These are phyloP conservation scores for Nebria ingens DNA, from an alignment of 1,140 invertebrate species.

Conservation along the genomic window DNA sequence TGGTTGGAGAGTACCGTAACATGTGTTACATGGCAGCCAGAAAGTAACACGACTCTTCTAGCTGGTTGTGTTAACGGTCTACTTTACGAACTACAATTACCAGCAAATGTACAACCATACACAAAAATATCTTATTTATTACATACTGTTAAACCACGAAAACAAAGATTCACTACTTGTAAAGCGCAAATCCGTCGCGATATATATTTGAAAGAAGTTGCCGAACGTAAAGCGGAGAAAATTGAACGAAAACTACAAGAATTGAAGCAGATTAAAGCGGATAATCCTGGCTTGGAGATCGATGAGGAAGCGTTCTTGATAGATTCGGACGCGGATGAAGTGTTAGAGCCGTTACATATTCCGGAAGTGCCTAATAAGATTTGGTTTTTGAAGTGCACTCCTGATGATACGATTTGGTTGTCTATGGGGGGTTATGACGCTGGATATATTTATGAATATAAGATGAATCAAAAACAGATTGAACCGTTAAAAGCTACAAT, in stretches of 20 bases:
- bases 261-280: slow-evolving; percentile 39
- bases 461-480: slow-evolving; percentile 28
- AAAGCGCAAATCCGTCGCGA: slow-evolving; percentile 46
- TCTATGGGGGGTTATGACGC: slow-evolving; percentile 59
- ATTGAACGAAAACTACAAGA: slow-evolving; percentile 40
- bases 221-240: slow-evolving; percentile 40
- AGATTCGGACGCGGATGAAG: slow-evolving; percentile 41
- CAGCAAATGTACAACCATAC: slow-evolving; percentile 33
- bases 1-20: slow-evolving; percentile 45
- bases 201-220: slow-evolving; percentile 30
- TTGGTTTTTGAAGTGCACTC: slow-evolving; percentile 39
- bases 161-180: slow-evolving; percentile 44
- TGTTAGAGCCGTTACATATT: slow-evolving; percentile 44
- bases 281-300: slow-evolving; percentile 46
- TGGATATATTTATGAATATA: slow-evolving; percentile 63
- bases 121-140: slow-evolving; percentile 39
- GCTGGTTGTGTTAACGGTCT: slow-evolving; percentile 43
- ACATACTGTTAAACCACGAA: slow-evolving; percentile 29
- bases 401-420: slow-evolving; percentile 40
- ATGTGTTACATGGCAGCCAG: slow-evolving; percentile 53
- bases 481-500: slow-evolving; percentile 34
- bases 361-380: slow-evolving; percentile 44
- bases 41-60: slow-evolving; percentile 36
- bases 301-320: slow-evolving; percentile 44
- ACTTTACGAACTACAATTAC: slow-evolving; percentile 42